Conservation (phyloP, 2,797 vertebrate genomes). For the Sebastes iracundus region DNA sequence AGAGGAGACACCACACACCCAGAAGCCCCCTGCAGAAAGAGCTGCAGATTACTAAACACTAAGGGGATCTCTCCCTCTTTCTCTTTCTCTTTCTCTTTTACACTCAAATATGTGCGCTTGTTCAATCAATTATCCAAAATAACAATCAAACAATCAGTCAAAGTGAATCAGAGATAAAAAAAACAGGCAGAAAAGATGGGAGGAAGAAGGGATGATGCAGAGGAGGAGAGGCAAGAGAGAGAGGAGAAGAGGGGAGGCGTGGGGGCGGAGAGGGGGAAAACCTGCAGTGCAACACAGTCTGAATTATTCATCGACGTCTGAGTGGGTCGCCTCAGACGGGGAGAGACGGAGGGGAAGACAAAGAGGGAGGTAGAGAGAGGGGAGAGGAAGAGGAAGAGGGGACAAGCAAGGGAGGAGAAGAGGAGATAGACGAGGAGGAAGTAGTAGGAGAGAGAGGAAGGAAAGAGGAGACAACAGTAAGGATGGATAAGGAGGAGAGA, state of each 20-base stretch:
- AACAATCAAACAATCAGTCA: constrained; percentile 1
- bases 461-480: not conserved
- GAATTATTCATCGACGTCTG: constrained; percentile 82
- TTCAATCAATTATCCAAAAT: constrained; percentile 17
- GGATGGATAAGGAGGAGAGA: not conserved
- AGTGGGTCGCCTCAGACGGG: constrained; percentile 61
- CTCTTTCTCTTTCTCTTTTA: not conserved
- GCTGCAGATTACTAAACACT: constrained; percentile 71
- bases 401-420: not conserved
- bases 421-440: not conserved
- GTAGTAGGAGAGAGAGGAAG: not conserved
- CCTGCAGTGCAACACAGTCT: constrained; percentile 81
- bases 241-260: constrained; percentile 1
- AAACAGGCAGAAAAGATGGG: not conserved
- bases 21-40: constrained; percentile 60
- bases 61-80: constrained; percentile 40
- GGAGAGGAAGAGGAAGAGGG: not conserved
- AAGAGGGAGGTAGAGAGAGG: constrained; percentile 27
- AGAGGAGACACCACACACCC: constrained; percentile 26
- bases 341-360: constrained; percentile 40
- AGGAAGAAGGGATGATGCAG: constrained; percentile 36
- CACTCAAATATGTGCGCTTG: not conserved
- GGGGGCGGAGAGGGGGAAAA: constrained; percentile 60
- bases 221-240: constrained; percentile 5
- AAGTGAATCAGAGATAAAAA: not conserved